Evolutionary conservation across 1,140 invertebrate species (phyloP).

Genomic region (Zaprionus ornatus): DNA sequence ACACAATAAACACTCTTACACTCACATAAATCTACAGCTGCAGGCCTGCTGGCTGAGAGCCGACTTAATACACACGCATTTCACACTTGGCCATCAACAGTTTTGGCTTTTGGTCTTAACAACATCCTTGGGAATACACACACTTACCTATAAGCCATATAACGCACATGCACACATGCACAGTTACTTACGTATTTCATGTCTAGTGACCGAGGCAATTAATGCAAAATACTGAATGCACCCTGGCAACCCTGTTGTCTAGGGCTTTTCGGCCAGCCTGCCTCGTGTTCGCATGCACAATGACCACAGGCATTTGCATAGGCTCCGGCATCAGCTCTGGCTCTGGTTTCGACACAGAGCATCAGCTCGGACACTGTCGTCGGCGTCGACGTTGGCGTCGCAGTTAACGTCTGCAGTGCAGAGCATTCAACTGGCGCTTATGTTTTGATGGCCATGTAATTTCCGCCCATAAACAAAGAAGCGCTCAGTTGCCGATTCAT

Average conservation of each 20-base stretch:
- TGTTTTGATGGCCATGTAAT: slow-evolving; percentile 80
- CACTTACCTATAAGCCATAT: slow-evolving; percentile 34
- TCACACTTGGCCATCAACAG: slow-evolving; percentile 51
- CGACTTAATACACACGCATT: slow-evolving; percentile 18
- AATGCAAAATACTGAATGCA: slow-evolving; percentile 54
- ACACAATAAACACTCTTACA: slow-evolving; percentile 4
- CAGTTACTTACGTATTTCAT: neutral
- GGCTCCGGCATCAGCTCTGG: neutral
- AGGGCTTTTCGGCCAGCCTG: neutral
- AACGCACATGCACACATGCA: slow-evolving; percentile 1
- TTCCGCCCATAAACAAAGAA: slow-evolving; percentile 72
- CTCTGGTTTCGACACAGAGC: neutral
- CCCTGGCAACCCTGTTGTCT: slow-evolving; percentile 5
- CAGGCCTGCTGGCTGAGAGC: slow-evolving; percentile 8
- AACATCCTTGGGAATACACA: slow-evolving; percentile 42
- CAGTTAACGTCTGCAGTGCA: slow-evolving; percentile 10
- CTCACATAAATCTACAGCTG: neutral
- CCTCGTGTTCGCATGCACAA: slow-evolving; percentile 36
- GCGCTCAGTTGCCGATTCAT: slow-evolving; percentile 16
- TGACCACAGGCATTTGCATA: slow-evolving; percentile 71
- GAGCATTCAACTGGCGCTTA: slow-evolving; percentile 72
- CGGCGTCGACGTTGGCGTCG: neutral
- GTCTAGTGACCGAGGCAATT: slow-evolving; percentile 48
- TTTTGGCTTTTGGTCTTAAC: slow-evolving; percentile 31
- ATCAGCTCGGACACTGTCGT: neutral